phyloP scores from a whole-genome alignment of 2,888 invertebrate species.

The Bugulina stolonifera region DNA sequence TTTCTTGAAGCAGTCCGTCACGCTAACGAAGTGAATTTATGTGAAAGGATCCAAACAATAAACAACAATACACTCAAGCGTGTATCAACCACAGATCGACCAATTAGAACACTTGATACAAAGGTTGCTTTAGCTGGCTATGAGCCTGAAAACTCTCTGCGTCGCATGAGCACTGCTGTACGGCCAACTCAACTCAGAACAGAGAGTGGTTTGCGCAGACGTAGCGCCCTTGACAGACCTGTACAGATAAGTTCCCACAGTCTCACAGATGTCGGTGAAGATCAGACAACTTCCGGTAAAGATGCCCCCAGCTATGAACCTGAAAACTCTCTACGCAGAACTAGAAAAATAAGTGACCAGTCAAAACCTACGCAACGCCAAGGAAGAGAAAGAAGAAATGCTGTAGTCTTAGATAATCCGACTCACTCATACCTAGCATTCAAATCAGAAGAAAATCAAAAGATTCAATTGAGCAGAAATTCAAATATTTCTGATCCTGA shows the following conservation, averaged over 20 bases:
- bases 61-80: background rate
- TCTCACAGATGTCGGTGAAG: background rate
- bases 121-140: background rate
- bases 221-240: slow-evolving; percentile 8
- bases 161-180: background rate
- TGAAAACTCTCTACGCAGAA: background rate
- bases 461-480: background rate
- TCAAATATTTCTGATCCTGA: background rate
- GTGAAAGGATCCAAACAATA: background rate
- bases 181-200: background rate
- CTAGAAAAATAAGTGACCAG: background rate
- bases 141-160: slow-evolving; percentile 6
- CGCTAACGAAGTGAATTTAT: background rate
- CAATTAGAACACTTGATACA: background rate
- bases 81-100: background rate
- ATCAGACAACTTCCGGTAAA: background rate
- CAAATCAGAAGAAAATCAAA: background rate
- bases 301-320: background rate
- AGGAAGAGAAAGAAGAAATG: background rate
- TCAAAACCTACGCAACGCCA: background rate
- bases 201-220: background rate
- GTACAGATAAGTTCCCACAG: no score
- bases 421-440: background rate
- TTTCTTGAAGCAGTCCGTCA: slow-evolving; percentile 1
- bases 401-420: background rate